These are phyloP conservation scores for Miltochrista miniata DNA, from an alignment of 2,888 invertebrate species.

Conservation along the genomic window DNA sequence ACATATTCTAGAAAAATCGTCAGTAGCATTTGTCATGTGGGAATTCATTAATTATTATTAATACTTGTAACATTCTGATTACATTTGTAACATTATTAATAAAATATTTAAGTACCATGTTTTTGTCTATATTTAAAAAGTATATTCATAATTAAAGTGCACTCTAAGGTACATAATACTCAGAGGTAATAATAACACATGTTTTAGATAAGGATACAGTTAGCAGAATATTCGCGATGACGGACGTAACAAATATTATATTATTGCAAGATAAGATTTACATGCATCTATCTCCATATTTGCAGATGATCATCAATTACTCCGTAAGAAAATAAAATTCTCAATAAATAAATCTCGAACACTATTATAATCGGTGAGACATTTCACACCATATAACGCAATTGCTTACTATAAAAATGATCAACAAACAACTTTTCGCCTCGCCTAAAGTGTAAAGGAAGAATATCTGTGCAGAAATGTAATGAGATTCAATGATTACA, in stretches of 20 bases:
- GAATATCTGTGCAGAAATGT: constrained; percentile 70
- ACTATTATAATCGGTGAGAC: constrained; percentile 77
- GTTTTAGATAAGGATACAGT: constrained; percentile 35
- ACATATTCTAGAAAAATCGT: constrained; percentile 44
- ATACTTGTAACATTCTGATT: constrained; percentile 40
- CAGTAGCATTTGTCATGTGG: constrained; percentile 57
- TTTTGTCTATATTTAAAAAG: constrained; percentile 30
- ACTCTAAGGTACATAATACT: constrained; percentile 37
- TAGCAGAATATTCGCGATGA: constrained; percentile 46
- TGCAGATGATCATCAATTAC: constrained; percentile 80
- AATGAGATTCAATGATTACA: constrained; percentile 80
- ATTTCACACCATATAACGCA: constrained; percentile 80
- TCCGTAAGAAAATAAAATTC: constrained; percentile 82
- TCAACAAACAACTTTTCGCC: constrained; percentile 82
- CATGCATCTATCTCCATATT: constrained; percentile 70
- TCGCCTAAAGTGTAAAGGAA: constrained; percentile 66
- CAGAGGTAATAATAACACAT: constrained; percentile 38
- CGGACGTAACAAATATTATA: constrained; percentile 42
- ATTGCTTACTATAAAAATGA: constrained; percentile 82
- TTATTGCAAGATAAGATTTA: constrained; percentile 54
- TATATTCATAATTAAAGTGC: constrained; percentile 25
- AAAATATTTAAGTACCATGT: constrained; percentile 62
- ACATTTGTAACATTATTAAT: constrained; percentile 35
- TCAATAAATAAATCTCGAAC: constrained; percentile 83
- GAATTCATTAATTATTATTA: constrained; percentile 42